Evolutionary conservation across 2,888 invertebrate species (phyloP), one percentile per base, ranked within the genome.

Genomic region (Diaphora mendica): DNA sequence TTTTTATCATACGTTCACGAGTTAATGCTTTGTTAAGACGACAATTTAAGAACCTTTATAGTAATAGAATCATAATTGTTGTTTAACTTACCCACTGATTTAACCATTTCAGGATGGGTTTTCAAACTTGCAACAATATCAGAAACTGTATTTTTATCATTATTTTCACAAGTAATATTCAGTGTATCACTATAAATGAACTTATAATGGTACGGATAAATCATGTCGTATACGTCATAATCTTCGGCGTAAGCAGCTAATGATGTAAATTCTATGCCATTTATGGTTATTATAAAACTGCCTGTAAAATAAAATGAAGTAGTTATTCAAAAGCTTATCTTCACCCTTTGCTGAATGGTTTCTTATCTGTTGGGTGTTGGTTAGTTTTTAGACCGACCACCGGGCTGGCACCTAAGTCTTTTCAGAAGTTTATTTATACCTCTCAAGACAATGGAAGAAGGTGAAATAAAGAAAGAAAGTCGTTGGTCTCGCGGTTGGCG

Each of bases 81-180:
- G 55, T 2, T 4, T 26, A 30, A 8, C 62, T 62, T 17, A 62
- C 62, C 62, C 7, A 8, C 30, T 62, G 13, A 59, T 26, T 59
- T 1, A 11, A 1, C n/a, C 7, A n/a, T 23, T 17, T 8, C 17
- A 23, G 4, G 0, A 51, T 23, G 23, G 15, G n/a, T n/a, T 23
- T 1, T 8, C n/a, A 39, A 39, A 39, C 39, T 39, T 39, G 11
- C 9, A 1, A 11, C 9, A 17, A 30, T 62, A 30, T 26, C 26
- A 30, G 5, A 30, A 62, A 30, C 2, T 17, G 1, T 30, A 0
- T 26, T 15, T 23, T 55, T 69, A 23, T n/a, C 9, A 39, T 26
- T 69, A 26, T 23, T 30, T 64, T 70, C 64, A 64, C 26, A 70
- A 70, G 23, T 20, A 64, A 70, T 44, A 9, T 42, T 64, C 33